Percentiles rank a stretch among this genome's conserved stretches.
These are phyloP conservation scores for Drosophila leontia DNA, from an alignment of 1,140 invertebrate species.

Conservation along the genomic window DNA sequence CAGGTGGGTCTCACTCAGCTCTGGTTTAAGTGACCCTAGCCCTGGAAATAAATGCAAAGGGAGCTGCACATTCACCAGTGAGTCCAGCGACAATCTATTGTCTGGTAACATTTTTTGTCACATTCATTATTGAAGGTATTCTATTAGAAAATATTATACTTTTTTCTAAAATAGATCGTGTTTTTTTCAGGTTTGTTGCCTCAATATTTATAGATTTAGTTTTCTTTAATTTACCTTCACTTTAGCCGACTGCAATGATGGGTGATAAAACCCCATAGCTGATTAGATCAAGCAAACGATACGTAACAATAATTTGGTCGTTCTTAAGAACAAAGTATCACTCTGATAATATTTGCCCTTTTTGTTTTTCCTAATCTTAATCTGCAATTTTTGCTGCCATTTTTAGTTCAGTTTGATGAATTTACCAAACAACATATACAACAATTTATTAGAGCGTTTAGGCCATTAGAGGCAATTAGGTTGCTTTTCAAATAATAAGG, in stretches of 20 bases:
- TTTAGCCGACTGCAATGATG: constrained; percentile 13
- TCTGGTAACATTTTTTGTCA: neutral
- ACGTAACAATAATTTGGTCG: constrained; percentile 18
- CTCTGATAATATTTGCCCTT: constrained; percentile 8
- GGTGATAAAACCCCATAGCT: constrained; percentile 22
- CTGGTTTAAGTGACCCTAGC: constrained; percentile 23
- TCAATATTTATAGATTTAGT: constrained; percentile 27
- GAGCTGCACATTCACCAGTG: neutral
- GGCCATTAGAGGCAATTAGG: neutral
- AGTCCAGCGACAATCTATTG: neutral
- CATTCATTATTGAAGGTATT: neutral
- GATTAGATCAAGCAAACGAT: constrained; percentile 21
- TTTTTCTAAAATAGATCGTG: constrained; percentile 5
- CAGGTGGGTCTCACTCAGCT: constrained; percentile 26
- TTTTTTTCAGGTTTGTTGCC: constrained; percentile 24
- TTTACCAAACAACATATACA: neutral
- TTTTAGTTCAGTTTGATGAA: neutral
- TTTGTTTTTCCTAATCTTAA: neutral
- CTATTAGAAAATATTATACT: neutral
- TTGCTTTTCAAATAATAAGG: neutral
- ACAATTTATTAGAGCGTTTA: neutral
- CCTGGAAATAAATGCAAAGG: constrained; percentile 14
- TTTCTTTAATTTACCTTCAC: constrained; percentile 9
- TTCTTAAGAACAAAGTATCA: constrained; percentile 18
- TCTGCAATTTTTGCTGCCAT: neutral